phyloP scores from a whole-genome alignment of 2,797 vertebrate genomes.

The Thaleichthys pacificus region DNA sequence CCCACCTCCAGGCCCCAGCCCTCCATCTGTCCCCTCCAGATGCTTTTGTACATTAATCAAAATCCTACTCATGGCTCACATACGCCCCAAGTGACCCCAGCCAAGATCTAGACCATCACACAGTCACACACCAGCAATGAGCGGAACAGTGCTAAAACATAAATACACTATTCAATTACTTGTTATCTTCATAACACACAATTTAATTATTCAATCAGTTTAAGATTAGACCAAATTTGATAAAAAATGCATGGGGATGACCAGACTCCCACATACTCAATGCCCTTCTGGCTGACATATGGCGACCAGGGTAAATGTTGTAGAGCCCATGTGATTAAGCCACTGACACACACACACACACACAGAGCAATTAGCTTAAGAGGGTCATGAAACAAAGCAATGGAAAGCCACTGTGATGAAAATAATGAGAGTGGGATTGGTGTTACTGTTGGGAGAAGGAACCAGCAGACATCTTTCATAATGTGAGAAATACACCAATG shows the following conservation, averaged over 20 bases:
- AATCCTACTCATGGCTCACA: conserved; percentile 18
- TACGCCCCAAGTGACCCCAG: conserved; percentile 25
- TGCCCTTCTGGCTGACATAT: conserved; percentile 63
- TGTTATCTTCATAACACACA: not conserved
- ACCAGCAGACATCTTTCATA: not conserved
- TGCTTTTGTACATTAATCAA: conserved; percentile 55
- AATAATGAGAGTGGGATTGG: conserved; percentile 15
- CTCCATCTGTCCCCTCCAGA: conserved; percentile 56
- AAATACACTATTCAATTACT: not conserved
- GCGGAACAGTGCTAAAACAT: not conserved
- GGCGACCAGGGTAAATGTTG: conserved; percentile 60
- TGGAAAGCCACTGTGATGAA: conserved; percentile 42
- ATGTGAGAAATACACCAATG: conserved; percentile 42
- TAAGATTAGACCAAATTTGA: not conserved
- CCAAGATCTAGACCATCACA: conserved; percentile 36
- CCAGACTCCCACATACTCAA: conserved; percentile 47
- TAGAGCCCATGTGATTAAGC: conserved; percentile 54
- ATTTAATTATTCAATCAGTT: not conserved
- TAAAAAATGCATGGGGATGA: conserved; percentile 43
- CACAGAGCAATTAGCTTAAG: conserved; percentile 46
- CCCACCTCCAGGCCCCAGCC: conserved; percentile 1
- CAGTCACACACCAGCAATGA: conserved; percentile 22
- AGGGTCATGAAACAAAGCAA: conserved; percentile 47
- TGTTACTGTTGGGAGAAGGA: not conserved
- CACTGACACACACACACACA: conserved; percentile 43